These are phyloP conservation scores for Callosobruchus maculatus DNA, from an alignment of 2,888 invertebrate species.

Conservation along the genomic window DNA sequence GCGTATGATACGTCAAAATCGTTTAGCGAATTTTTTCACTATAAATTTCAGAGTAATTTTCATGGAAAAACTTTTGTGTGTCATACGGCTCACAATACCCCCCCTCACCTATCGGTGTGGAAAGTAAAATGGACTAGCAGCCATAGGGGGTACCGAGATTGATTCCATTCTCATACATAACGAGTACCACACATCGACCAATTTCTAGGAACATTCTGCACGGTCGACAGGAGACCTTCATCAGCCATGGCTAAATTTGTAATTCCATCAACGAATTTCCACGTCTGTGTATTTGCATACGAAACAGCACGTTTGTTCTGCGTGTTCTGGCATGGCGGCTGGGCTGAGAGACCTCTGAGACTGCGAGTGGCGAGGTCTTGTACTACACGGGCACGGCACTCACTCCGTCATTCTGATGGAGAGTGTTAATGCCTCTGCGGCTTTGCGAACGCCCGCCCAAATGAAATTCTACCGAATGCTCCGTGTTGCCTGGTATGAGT, in stretches of 20 bases:
- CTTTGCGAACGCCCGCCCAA: not conserved
- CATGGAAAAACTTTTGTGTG: too few species aligned
- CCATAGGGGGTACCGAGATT: too few species aligned
- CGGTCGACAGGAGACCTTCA: not conserved
- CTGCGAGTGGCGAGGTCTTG: not conserved
- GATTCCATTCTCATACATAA: too few species aligned
- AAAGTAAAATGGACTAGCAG: too few species aligned
- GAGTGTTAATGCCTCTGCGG: not conserved
- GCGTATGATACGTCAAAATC: too few species aligned
- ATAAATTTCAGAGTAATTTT: too few species aligned
- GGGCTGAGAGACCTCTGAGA: not conserved
- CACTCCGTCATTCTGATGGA: not conserved
- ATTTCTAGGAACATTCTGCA: too few species aligned
- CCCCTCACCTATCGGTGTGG: too few species aligned
- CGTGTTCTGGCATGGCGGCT: too few species aligned
- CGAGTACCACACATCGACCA: too few species aligned
- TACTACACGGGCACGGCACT: not conserved
- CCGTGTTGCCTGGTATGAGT: not conserved
- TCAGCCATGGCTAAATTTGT: not conserved
- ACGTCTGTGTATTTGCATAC: not conserved
- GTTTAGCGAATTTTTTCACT: too few species aligned
- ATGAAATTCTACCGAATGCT: not conserved
- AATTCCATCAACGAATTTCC: not conserved
- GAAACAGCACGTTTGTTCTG: not conserved
- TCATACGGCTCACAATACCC: too few species aligned